Percentiles rank a stretch among this genome's conserved stretches.
phyloP scores from a whole-genome alignment of 2,797 vertebrate species.

The Coccyzus lansbergi region DNA sequence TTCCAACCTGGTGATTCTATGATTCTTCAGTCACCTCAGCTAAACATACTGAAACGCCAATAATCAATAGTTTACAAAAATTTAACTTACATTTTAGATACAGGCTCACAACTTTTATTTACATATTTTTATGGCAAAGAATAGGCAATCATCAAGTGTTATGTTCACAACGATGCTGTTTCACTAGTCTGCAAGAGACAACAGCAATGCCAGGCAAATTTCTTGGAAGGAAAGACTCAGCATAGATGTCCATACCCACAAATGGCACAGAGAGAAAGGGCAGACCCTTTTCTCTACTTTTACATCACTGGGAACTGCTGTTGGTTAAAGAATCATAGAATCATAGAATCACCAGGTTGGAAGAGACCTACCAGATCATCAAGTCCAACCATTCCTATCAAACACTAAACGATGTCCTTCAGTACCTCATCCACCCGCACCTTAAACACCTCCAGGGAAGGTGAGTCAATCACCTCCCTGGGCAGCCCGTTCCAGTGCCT shows the following conservation, averaged over 20 bases:
- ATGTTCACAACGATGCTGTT: neutral
- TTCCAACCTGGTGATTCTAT: too few species aligned
- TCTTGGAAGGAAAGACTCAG: neutral
- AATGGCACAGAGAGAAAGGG: neutral
- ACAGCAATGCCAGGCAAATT: neutral
- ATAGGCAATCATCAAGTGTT: neutral
- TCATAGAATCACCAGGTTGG: too few species aligned
- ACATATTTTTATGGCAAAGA: neutral
- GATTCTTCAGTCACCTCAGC: neutral
- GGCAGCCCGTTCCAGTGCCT: too few species aligned
- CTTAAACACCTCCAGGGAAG: too few species aligned
- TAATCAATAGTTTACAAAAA: neutral
- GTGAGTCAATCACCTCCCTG: too few species aligned
- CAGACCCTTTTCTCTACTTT: neutral
- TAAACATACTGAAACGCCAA: neutral
- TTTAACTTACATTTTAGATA: neutral
- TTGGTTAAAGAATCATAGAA: neutral
- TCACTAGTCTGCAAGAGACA: neutral
- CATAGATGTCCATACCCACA: neutral
- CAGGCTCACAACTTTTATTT: neutral
- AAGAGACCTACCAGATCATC: too few species aligned
- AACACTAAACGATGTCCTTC: too few species aligned
- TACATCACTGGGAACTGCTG: neutral
- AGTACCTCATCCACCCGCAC: too few species aligned
- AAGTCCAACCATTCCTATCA: too few species aligned